Percentiles rank a stretch among this genome's conserved stretches.
These are phyloP conservation scores for Luperina testacea DNA, from an alignment of 2,888 invertebrate genomes.

Conservation along the genomic window DNA sequence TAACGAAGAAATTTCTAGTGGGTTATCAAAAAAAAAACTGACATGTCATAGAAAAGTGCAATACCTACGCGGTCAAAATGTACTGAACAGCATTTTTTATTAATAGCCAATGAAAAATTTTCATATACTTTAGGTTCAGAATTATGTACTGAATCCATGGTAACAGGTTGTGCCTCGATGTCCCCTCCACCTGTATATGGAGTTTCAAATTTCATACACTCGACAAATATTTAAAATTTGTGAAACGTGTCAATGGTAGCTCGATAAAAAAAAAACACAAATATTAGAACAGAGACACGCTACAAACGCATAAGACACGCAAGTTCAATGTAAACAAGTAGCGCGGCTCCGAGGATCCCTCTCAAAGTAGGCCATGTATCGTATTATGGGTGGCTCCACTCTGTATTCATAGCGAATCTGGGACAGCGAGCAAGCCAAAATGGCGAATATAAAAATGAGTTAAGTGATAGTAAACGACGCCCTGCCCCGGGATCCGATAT, in stretches of 20 bases:
- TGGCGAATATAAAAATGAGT: conserved; percentile 86
- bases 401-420: conserved; percentile 85
- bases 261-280: conserved; percentile 33
- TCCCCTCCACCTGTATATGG: neutral
- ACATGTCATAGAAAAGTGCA: neutral
- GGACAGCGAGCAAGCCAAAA: conserved; percentile 84
- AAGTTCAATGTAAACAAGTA: conserved; percentile 75
- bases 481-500: conserved; percentile 75
- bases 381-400: conserved; percentile 79
- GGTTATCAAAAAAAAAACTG: neutral
- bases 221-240: conserved; percentile 21
- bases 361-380: conserved; percentile 82
- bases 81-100: neutral
- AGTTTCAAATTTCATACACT: neutral
- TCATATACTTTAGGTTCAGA: neutral
- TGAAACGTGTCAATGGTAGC: conserved; percentile 18
- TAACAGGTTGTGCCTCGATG: neutral
- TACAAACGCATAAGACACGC: conserved; percentile 52
- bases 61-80: neutral
- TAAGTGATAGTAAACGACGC: conserved; percentile 86
- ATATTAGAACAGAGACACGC: conserved; percentile 27
- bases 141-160: neutral
- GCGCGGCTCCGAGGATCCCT: conserved; percentile 73
- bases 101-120: neutral
- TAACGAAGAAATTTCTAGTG: neutral